Conservation (phyloP, 2,797 vertebrate species). For the Myotis myotis region DNA sequence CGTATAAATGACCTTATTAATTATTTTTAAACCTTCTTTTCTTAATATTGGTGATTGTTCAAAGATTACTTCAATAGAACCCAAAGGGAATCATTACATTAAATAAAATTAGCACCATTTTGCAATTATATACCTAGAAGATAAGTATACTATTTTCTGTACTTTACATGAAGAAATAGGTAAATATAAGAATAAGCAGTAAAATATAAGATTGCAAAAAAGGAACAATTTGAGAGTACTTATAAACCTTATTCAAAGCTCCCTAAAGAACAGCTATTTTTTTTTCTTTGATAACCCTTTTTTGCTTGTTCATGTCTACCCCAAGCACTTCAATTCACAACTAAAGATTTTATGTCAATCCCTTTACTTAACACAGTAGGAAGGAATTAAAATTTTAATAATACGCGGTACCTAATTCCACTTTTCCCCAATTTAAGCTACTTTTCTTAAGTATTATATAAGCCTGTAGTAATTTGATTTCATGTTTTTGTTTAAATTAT, state of each 20-base stretch:
- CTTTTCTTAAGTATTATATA: conserved; percentile 54
- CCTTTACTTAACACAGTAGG: conserved; percentile 43
- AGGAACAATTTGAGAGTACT: not conserved
- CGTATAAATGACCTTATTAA: not conserved
- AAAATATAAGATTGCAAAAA: not conserved
- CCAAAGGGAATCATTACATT: not conserved
- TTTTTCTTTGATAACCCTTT: conserved; percentile 24
- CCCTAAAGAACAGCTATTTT: not conserved
- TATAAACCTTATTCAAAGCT: conserved; percentile 13
- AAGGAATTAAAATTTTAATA: conserved; percentile 65
- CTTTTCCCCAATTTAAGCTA: conserved; percentile 48
- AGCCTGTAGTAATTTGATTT: conserved; percentile 66
- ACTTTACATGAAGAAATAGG: not conserved
- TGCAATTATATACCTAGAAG: conserved; percentile 7
- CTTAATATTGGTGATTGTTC: not conserved
- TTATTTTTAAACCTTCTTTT: conserved; percentile 19
- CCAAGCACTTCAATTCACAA: conserved; percentile 4
- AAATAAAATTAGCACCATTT: conserved; percentile 26
- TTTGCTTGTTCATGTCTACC: not conserved
- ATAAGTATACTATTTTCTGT: not conserved
- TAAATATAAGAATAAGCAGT: conserved; percentile 35
- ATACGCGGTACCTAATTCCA: conserved; percentile 45
- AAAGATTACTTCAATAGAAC: conserved; percentile 57
- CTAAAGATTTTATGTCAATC: conserved; percentile 38
- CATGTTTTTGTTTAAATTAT: conserved; percentile 68